Base-by-base conservation (phyloP, 2,888 invertebrate genomes). In the Agrilus biguttatus region DNA sequence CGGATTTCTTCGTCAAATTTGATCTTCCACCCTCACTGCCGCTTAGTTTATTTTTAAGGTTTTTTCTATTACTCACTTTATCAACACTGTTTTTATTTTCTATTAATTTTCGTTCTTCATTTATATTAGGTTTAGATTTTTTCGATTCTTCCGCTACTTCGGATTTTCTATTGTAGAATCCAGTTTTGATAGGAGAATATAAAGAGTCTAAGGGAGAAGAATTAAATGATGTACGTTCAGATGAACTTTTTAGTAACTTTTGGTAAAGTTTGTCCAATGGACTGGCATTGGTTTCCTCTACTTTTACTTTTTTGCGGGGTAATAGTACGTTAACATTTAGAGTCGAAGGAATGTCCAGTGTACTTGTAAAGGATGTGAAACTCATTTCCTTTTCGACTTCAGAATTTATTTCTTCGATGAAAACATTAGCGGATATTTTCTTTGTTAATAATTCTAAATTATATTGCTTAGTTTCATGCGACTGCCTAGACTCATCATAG, bases 391-490 rank as follows among this genome's bases (percentile, higher is more conserved):
- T 45, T 32, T 53, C 55, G 10, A 55, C 45, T 39, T 58, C 56
- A 1, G 37, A 42, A 40, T 55, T 53, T 6, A 52, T 45, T 39
- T 49, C 52, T 14, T 59, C 56, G 8, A 58, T 45, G 37, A 50
- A 59, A 12, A 59, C 53, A 41, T 53, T 52, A 5, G 55, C 59
- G 8, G 49, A 47, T 32, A 56, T 50, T 37, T 43, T 46, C 45
- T 50, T 55, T 4, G 44, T 44, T 14, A 55, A 47, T 38, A 55
- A 41, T 12, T 42, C 45, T 7, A 49, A 47, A 46, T 56, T 46
- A 40, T 53, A 55, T 44, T 52, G 50, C n/a, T 46, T 38, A n/a
- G 53, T 41, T 19, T 42, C 45, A 37, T 45, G 48, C 14, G 38
- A 21, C 19, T 44, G 43, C 39, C 43, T 40, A 8, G 39, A 39